A percentile compares a stretch with the other conserved stretches of the same genome.
These are phyloP conservation scores for Cotesia vestalis DNA, from an alignment of 1,140 invertebrate species.

Conservation along the genomic window DNA sequence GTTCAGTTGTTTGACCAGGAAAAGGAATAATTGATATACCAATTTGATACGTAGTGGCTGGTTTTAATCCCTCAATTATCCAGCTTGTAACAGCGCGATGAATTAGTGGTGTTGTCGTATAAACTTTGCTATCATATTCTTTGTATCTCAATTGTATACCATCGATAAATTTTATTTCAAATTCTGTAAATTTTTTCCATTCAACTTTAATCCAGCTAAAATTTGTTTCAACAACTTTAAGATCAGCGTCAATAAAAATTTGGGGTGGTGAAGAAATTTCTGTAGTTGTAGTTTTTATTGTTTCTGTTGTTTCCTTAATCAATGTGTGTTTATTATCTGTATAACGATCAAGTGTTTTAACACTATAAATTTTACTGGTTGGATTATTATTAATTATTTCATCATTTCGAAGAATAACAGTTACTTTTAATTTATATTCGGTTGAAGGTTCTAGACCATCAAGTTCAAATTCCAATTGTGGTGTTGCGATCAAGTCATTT, in stretches of 20 bases:
- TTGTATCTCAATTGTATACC: slow-evolving; percentile 78
- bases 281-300: no score
- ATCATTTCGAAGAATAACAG: slow-evolving; percentile 74
- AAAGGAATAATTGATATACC: slow-evolving; percentile 82
- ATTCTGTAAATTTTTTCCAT: slow-evolving; percentile 83
- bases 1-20: slow-evolving; percentile 76
- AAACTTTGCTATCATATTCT: slow-evolving; percentile 75
- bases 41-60: slow-evolving; percentile 78
- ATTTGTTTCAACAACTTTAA: slow-evolving; percentile 78
- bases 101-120: slow-evolving; percentile 78
- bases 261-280: slow-evolving; percentile 69
- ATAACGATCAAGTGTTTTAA: slow-evolving; percentile 69
- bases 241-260: slow-evolving; percentile 76
- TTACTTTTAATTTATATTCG: slow-evolving; percentile 82
- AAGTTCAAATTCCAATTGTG: slow-evolving; percentile 84
- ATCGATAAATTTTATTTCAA: slow-evolving; percentile 80
- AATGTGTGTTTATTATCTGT: slow-evolving; percentile 56
- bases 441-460: slow-evolving; percentile 80
- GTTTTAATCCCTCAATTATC: slow-evolving; percentile 76
- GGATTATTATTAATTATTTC: slow-evolving; percentile 72
- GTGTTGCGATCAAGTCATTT: slow-evolving; percentile 82
- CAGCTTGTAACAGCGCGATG: slow-evolving; percentile 79
- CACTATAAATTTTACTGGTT: slow-evolving; percentile 76
- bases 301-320: no score
- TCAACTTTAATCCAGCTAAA: slow-evolving; percentile 78